These are phyloP conservation scores for Muscidifurax raptorellus DNA, from an alignment of 1,140 invertebrate species.

Conservation along the genomic window DNA sequence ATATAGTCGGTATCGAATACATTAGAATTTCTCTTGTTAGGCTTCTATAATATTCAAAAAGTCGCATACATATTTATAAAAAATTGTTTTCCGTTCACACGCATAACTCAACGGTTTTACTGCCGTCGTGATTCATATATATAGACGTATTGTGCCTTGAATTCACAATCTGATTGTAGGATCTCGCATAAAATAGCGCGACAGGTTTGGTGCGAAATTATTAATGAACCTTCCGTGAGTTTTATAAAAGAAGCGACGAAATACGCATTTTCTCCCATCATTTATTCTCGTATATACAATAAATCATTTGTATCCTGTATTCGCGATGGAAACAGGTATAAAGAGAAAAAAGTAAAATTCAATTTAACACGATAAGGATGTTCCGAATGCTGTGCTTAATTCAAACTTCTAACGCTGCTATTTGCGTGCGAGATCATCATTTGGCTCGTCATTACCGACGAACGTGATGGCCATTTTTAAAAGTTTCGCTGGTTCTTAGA, in stretches of 20 bases:
- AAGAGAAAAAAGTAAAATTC: background rate
- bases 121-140: background rate
- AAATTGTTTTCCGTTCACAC: background rate
- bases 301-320: background rate
- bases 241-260: background rate
- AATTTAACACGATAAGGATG: background rate
- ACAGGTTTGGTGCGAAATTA: background rate
- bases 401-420: background rate
- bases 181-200: background rate
- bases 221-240: background rate
- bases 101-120: background rate
- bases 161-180: background rate
- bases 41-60: no score
- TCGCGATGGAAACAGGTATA: background rate
- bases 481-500: conserved; percentile 47
- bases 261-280: background rate
- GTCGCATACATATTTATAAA: background rate
- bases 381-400: background rate
- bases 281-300: background rate
- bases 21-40: no score
- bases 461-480: conserved; percentile 32
- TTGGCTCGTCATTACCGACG: background rate
- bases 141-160: background rate
- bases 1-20: no score
- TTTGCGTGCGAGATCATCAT: conserved; percentile 22